Evolutionary conservation across 2,113 vertebrate species (phyloP).

Genomic region (Callochromis pleurospilus): DNA sequence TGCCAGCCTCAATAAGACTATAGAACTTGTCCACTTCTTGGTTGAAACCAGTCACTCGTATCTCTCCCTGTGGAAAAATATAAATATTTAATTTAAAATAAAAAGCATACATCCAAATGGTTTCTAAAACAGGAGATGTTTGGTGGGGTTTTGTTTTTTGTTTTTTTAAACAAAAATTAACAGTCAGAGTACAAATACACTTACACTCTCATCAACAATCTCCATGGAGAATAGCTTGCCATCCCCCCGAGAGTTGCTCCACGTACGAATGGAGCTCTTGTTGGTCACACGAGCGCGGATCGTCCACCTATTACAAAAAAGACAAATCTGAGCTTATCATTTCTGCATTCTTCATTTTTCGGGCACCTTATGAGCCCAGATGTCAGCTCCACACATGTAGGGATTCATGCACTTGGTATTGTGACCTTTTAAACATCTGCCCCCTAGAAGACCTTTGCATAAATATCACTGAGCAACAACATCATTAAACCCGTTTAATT

Average conservation of each 20-base stretch:
- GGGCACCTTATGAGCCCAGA: background rate
- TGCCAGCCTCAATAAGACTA: slow-evolving; percentile 85
- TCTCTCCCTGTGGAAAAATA: slow-evolving; percentile 82
- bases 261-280: slow-evolving; percentile 88
- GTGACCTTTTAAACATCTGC: background rate
- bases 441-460: background rate
- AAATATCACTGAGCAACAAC: background rate
- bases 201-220: slow-evolving; percentile 93
- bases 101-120: background rate
- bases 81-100: background rate
- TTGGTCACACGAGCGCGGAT: slow-evolving; percentile 92
- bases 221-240: slow-evolving; percentile 96
- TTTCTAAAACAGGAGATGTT: background rate
- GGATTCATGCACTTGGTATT: background rate
- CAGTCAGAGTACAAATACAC: slow-evolving; percentile 13
- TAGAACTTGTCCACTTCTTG: slow-evolving; percentile 95
- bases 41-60: slow-evolving; percentile 92
- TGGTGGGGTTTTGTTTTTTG: accelerated
- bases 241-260: slow-evolving; percentile 96
- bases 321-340: background rate
- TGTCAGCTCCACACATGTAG: background rate
- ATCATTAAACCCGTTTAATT: background rate
- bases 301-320: slow-evolving; percentile 81
- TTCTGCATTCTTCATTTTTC: background rate
- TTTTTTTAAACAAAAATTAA: background rate